Base-by-base conservation (phyloP, 2,888 invertebrate genomes). In the Polia nebulosa region DNA sequence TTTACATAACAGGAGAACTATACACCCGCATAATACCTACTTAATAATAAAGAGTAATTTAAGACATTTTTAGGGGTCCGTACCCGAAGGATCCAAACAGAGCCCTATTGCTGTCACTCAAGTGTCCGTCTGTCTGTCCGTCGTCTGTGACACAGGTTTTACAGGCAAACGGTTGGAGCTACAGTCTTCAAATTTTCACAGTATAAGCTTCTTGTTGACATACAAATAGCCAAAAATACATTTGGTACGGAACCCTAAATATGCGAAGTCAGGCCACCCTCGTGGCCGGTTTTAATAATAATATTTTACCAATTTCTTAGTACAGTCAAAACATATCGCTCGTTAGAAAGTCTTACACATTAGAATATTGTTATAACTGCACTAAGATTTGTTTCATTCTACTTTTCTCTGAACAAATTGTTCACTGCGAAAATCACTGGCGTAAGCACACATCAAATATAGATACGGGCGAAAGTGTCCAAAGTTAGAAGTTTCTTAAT, bases 401-500 rank as follows among this genome's bases (percentile, higher is more conserved):
- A 41, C 9, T 15, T 65, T 63, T 41, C 7, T 59, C 20, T 20
- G 27, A 57, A 57, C 22, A 27, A 61, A 8, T n/a, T 25, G 45
- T 75, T 73, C 78, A 82, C 78, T 71, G 63, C 56, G 63, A 56
- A 66, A 74, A 55, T 58, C 68, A 79, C 75, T 78, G 76, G 76
- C 15, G 53, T 47, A 57, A 76, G 49, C 66, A 71, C 79, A 70
- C 63, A 65, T 64, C 56, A 65, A 68, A 47, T 75, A 75, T n/a
- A n/a, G n/a, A n/a, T 70, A 76, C 82, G 83, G 83, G 83, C 76
- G 78, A 72, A 78, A 76, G 69, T 60, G 69, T 80, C 64, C 71
- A 76, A 76, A 66, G 72, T 76, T 76, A 81, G 44, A 79, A 80
- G 72, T 86, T 88, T 83, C 95, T 94, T 95, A 95, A 90, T 90